Conservation (phyloP, 2,888 invertebrate species). For the Adelphocoris suturalis region DNA sequence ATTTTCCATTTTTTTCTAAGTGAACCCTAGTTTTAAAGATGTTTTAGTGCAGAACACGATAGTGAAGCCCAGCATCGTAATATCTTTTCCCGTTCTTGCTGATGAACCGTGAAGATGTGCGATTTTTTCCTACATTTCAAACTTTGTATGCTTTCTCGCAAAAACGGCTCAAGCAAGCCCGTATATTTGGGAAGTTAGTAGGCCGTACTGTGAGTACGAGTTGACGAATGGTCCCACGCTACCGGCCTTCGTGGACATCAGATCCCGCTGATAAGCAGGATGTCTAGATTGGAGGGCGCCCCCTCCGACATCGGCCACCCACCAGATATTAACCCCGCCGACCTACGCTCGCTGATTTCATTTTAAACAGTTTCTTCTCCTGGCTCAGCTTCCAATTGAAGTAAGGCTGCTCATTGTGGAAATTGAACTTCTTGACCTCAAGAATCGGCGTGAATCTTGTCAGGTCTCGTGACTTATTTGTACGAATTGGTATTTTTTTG, state of each 20-base stretch:
- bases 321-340: not conserved
- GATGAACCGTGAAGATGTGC: no score
- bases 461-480: not conserved
- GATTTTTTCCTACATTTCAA: no score
- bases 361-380: conserved; percentile 5
- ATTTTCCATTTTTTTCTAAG: no score
- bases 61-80: no score
- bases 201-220: not conserved
- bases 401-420: no score
- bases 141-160: no score
- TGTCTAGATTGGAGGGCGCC: conserved; percentile 22
- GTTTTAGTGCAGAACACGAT: no score
- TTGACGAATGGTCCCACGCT: conserved; percentile 30
- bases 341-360: not conserved
- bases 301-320: not conserved
- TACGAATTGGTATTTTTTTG: no score
- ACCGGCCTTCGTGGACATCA: not conserved
- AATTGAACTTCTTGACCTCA: conserved; percentile 31
- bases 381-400: not conserved
- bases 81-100: no score
- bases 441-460: not conserved
- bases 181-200: not conserved
- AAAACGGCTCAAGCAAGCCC: not conserved
- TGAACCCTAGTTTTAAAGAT: no score
- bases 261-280: conserved; percentile 1